phyloP scores from a whole-genome alignment of 2,888 invertebrate species.

The Acrobasis suavella region DNA sequence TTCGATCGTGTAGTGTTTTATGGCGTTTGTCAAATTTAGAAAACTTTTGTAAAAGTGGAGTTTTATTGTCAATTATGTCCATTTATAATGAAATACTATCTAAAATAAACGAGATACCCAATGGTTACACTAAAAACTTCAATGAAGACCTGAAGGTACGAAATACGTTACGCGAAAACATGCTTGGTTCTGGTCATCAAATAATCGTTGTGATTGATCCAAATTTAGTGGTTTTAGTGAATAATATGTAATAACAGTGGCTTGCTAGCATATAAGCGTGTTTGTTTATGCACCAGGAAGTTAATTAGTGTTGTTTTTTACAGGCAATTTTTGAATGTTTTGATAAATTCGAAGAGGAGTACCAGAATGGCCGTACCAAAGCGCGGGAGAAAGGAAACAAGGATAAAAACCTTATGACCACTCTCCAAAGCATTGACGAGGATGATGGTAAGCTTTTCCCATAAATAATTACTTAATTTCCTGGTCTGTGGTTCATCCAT shows the following conservation, averaged over 20 bases:
- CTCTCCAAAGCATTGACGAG: slow-evolving; percentile 69
- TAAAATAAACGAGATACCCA: slow-evolving; percentile 62
- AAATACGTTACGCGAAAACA: slow-evolving; percentile 2
- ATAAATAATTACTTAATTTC: neutral
- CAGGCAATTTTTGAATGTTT: slow-evolving; percentile 60
- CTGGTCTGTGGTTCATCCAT: slow-evolving; percentile 7
- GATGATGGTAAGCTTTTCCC: slow-evolving; percentile 57
- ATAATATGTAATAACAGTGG: slow-evolving; percentile 14
- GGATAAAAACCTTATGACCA: slow-evolving; percentile 54
- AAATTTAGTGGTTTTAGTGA: slow-evolving; percentile 9
- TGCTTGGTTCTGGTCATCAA: slow-evolving; percentile 1
- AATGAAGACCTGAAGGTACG: slow-evolving; percentile 67
- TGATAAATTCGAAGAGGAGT: slow-evolving; percentile 66
- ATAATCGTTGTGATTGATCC: neutral
- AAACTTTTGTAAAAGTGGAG: slow-evolving; percentile 42
- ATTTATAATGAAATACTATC: slow-evolving; percentile 68
- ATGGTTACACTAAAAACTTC: slow-evolving; percentile 49
- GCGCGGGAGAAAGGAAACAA: slow-evolving; percentile 55
- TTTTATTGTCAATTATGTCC: slow-evolving; percentile 65
- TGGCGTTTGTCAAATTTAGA: slow-evolving; percentile 58
- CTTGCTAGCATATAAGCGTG: slow-evolving; percentile 20
- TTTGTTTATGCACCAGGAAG: slow-evolving; percentile 28
- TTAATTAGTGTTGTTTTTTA: slow-evolving; percentile 40
- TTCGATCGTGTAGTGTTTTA: slow-evolving; percentile 63
- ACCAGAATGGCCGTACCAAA: slow-evolving; percentile 49